Evolutionary conservation across 2,113 vertebrate species (phyloP).

Genomic region (Sitta europaea): DNA sequence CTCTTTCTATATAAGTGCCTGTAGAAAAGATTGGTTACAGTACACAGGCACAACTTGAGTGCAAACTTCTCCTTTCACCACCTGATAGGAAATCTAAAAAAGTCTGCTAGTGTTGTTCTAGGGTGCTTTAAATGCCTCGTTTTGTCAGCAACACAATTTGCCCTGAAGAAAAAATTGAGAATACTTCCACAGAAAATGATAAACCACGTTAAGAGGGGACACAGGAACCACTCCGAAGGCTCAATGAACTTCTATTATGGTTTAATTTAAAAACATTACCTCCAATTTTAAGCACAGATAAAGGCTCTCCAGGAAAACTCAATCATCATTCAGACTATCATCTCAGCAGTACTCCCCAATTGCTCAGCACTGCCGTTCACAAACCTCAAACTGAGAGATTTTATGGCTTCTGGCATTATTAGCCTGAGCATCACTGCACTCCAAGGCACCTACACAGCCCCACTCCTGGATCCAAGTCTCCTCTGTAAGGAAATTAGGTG

Average conservation of each 20-base stretch:
- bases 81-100: neutral
- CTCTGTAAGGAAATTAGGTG: neutral
- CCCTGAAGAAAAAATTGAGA: neutral
- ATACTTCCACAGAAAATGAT: neutral
- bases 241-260: neutral
- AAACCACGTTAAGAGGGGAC: neutral
- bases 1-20: neutral
- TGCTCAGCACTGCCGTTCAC: conserved; percentile 7
- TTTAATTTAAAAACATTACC: conserved; percentile 32
- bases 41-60: neutral
- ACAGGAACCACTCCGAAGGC: neutral
- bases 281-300: conserved; percentile 44
- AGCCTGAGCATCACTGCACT: conserved; percentile 18
- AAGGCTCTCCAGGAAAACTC: conserved; percentile 57
- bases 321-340: conserved; percentile 53
- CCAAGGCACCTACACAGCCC: neutral
- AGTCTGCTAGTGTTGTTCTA: neutral
- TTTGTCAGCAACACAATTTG: neutral
- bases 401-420: conserved; percentile 48
- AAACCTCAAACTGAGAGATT: conserved; percentile 28
- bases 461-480: neutral
- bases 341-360: conserved; percentile 12
- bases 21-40: neutral
- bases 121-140: neutral
- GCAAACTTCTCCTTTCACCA: neutral